phyloP scores from a whole-genome alignment of 23 tunicate species.

The Clavelina lepadiformis region DNA sequence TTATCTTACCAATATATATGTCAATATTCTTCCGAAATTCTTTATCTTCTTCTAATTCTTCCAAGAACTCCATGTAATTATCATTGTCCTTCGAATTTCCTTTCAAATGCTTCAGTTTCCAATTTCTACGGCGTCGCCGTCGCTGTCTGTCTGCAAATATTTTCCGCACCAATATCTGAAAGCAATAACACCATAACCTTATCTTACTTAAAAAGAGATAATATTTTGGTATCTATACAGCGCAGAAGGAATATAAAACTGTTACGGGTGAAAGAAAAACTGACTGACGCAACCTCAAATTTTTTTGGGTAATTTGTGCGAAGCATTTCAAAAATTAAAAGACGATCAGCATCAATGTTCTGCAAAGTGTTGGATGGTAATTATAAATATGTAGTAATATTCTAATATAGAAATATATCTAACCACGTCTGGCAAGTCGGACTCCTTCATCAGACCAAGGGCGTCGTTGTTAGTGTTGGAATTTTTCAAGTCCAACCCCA shows the following conservation, averaged over 20 bases:
- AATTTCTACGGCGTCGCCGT: constrained; percentile 62
- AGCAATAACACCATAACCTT: not conserved
- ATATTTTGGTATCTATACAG: not conserved
- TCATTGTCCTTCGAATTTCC: constrained; percentile 44
- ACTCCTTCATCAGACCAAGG: constrained; percentile 43
- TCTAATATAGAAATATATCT: too few species aligned
- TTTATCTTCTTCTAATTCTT: constrained; percentile 83
- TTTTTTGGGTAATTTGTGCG: too few species aligned
- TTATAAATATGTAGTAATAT: too few species aligned
- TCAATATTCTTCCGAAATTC: constrained; percentile 72
- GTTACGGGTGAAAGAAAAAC: too few species aligned
- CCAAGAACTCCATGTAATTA: constrained; percentile 63
- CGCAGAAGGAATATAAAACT: too few species aligned
- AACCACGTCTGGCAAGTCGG: constrained; percentile 74
- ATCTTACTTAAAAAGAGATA: too few species aligned
- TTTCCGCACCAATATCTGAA: constrained; percentile 70
- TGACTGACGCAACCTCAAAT: too few species aligned
- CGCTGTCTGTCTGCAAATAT: constrained; percentile 74
- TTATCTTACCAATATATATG: constrained; percentile 52
- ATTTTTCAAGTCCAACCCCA: constrained; percentile 83
- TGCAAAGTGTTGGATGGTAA: too few species aligned
- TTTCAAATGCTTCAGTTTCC: constrained; percentile 50
- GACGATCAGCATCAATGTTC: too few species aligned
- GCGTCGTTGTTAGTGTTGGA: constrained; percentile 61
- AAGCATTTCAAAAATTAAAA: too few species aligned